phyloP scores from a whole-genome alignment of 2,113 vertebrate genomes.

The Trogon melanurus region DNA sequence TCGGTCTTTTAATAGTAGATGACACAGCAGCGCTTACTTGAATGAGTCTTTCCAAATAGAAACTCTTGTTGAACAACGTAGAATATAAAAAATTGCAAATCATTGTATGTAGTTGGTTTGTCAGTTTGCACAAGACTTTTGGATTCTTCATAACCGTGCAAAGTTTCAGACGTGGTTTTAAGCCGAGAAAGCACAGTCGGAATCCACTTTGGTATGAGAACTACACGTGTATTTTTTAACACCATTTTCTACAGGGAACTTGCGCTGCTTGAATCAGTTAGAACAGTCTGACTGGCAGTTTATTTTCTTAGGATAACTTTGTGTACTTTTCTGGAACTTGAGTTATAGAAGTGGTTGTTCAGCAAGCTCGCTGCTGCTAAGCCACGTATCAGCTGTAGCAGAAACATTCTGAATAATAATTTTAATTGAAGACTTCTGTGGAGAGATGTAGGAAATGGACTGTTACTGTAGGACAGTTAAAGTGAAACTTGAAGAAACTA shows the following conservation, averaged over 20 bases:
- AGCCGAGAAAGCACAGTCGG: not conserved
- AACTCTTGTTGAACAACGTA: not conserved
- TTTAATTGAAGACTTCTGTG: not conserved
- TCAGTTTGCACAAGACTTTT: not conserved
- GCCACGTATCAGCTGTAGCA: not conserved
- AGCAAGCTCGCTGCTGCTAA: not conserved
- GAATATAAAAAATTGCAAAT: not conserved
- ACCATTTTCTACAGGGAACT: not conserved
- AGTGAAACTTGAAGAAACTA: not conserved
- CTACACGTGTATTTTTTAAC: accelerated
- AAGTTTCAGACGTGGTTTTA: not conserved
- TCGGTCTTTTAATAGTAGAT: not conserved
- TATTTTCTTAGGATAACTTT: not conserved
- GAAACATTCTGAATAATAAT: not conserved
- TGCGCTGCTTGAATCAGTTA: not conserved
- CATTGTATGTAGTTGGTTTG: not conserved
- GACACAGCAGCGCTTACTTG: not conserved
- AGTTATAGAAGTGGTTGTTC: not conserved
- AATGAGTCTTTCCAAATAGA: not conserved
- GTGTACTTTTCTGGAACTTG: not conserved
- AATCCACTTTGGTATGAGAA: not conserved
- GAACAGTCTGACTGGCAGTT: not conserved
- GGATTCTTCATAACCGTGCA: not conserved
- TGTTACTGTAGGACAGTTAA: not conserved
- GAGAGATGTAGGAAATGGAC: not conserved